Evolutionary conservation across 2,113 vertebrate species (phyloP), one percentile per base, ranked within the genome.

Genomic region (Gambusia affinis): DNA sequence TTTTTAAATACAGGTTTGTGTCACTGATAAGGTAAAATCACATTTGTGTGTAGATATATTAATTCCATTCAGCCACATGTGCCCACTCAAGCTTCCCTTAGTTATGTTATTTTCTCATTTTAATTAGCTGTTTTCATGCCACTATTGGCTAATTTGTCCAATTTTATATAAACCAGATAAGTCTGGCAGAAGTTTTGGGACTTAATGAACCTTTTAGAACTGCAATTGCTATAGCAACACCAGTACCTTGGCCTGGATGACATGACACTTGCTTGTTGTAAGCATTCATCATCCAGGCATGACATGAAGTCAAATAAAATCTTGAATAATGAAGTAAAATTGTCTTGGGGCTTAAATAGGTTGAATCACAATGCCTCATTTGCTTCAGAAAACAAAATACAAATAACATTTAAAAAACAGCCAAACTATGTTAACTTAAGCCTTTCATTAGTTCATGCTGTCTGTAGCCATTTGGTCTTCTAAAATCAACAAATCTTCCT

Each of bases 201-300:
- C 94, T 94, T 57, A 57, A 57, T 57, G 51, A 57, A 57, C 22
- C 95, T 94, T 90, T 94, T 95, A 95, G 95, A 97, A 97, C 97
- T 97, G 95, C 92, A 89, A 94, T 96, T 94, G 91, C 96, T 95
- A 96, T 96, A 95, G 95, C 93, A 95, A 95, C 94, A 92, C 86
- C 81, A 77, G 88, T 95, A 95, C 8, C 51, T 95, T 89, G 60
- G 92, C 93, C 93, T 88, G 92, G 89, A 89, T 85, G 92, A 96
- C 95, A 96, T 96, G 78, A 57, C 51, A 54, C 47, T 54, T 54
- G 19, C 75, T 75, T 81, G 75, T 79, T 80, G 80, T 76, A 42
- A 37, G 27, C 72, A 81, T 73, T 70, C 29, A 83, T 75, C 67
- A 69, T 73, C 85, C 82, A 83, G 85, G 94, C 93, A 94, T 89